These are phyloP conservation scores for Syncerus caffer DNA, from an alignment of 2,797 vertebrate species.

Conservation along the genomic window DNA sequence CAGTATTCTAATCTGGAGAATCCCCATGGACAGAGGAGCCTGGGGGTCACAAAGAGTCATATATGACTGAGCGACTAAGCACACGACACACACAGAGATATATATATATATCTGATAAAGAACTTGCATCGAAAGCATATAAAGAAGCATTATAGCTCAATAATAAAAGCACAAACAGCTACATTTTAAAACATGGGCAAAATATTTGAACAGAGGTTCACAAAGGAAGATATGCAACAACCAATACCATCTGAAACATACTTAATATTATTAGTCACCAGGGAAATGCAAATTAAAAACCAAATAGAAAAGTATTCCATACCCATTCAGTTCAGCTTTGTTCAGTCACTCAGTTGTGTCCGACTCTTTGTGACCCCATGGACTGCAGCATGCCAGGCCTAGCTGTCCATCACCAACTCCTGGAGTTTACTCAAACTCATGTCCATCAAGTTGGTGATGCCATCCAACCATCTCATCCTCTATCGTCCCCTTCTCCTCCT, in stretches of 20 bases:
- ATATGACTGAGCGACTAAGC: not conserved
- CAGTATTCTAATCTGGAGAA: not conserved
- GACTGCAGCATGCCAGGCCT: not conserved
- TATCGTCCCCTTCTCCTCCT: too few relatives aligned
- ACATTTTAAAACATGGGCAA: not conserved
- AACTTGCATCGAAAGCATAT: not conserved
- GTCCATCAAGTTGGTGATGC: not conserved
- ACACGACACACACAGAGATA: not conserved
- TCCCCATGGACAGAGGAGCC: not conserved
- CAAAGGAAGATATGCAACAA: not conserved
- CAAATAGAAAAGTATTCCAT: not conserved
- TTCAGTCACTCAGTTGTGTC: not conserved
- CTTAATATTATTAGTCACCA: not conserved
- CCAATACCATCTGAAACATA: not conserved
- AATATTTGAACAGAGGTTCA: not conserved
- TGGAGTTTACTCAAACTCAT: not conserved
- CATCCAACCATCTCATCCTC: too few relatives aligned
- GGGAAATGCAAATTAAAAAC: not conserved
- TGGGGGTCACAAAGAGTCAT: not conserved
- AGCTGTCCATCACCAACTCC: not conserved
- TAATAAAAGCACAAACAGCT: not conserved
- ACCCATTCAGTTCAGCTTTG: not conserved
- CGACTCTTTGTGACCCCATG: not conserved
- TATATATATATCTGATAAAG: not conserved
- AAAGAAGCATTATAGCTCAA: not conserved